phyloP scores from a whole-genome alignment of 2,797 vertebrate species.

The Eulemur albifrons region DNA sequence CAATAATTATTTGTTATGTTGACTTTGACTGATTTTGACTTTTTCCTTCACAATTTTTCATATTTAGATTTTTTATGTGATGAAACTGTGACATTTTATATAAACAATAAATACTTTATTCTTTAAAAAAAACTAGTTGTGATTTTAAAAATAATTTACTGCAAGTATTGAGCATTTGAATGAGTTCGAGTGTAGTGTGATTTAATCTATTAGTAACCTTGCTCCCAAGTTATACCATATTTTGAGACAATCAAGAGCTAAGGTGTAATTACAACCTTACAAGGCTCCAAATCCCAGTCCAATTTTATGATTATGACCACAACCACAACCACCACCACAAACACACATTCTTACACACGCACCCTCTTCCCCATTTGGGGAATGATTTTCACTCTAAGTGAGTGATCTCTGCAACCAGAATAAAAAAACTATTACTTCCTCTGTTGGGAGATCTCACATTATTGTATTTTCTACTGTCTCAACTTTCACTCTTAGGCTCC shows the following conservation, averaged over 20 bases:
- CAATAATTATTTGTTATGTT: background rate
- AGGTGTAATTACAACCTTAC: background rate
- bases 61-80: background rate
- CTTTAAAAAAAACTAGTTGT: background rate
- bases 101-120: background rate
- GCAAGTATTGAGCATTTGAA: background rate
- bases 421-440: background rate
- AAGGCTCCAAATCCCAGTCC: background rate
- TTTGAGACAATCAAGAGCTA: background rate
- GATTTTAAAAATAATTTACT: constrained; percentile 12
- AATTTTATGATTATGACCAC: background rate
- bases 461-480: background rate
- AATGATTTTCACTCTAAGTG: background rate
- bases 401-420: background rate
- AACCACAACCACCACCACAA: background rate
- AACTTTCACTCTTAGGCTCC: background rate
- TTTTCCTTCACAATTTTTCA: background rate
- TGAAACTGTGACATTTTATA: background rate
- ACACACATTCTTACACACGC: background rate
- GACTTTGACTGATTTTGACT: background rate
- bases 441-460: background rate
- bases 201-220: background rate
- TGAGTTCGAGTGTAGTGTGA: background rate
- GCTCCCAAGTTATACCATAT: background rate
- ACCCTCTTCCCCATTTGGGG: background rate